Conservation (phyloP, 1,140 invertebrate genomes). For the Idris sp. region DNA sequence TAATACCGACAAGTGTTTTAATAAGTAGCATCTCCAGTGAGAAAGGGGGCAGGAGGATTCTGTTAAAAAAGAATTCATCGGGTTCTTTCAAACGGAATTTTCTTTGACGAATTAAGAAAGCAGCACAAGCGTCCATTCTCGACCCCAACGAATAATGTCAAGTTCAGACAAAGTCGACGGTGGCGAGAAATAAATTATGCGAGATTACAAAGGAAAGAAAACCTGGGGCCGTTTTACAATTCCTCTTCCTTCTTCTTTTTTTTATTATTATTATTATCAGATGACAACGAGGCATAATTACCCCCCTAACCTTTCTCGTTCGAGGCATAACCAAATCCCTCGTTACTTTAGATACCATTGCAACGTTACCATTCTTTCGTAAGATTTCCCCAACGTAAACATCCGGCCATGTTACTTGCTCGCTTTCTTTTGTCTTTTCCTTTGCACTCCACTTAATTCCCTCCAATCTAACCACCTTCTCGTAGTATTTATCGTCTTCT, state of each 20-base stretch:
- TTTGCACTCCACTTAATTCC: slow-evolving; percentile 57
- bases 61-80: slow-evolving; percentile 59
- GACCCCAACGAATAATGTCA: slow-evolving; percentile 68
- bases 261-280: slow-evolving; percentile 69
- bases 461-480: slow-evolving; percentile 39
- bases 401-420: slow-evolving; percentile 47
- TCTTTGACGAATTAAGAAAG: slow-evolving; percentile 72
- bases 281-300: slow-evolving; percentile 71
- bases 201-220: slow-evolving; percentile 73
- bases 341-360: slow-evolving; percentile 50
- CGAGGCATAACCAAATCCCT: slow-evolving; percentile 53
- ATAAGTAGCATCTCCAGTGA: slow-evolving; percentile 58
- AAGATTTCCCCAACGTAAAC: slow-evolving; percentile 72
- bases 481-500: not conserved
- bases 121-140: slow-evolving; percentile 54
- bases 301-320: slow-evolving; percentile 29
- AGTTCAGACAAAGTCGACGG: slow-evolving; percentile 69
- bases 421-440: slow-evolving; percentile 37
- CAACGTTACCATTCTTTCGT: slow-evolving; percentile 61
- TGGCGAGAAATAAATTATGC: slow-evolving; percentile 75
- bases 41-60: slow-evolving; percentile 42
- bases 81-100: slow-evolving; percentile 63
- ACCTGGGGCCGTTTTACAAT: slow-evolving; percentile 59
- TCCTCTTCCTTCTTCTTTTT: too few species aligned
- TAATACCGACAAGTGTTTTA: slow-evolving; percentile 63